Evolutionary conservation across 2,888 invertebrate genomes (phyloP).

Genomic region (Ecliptopera silaceata): DNA sequence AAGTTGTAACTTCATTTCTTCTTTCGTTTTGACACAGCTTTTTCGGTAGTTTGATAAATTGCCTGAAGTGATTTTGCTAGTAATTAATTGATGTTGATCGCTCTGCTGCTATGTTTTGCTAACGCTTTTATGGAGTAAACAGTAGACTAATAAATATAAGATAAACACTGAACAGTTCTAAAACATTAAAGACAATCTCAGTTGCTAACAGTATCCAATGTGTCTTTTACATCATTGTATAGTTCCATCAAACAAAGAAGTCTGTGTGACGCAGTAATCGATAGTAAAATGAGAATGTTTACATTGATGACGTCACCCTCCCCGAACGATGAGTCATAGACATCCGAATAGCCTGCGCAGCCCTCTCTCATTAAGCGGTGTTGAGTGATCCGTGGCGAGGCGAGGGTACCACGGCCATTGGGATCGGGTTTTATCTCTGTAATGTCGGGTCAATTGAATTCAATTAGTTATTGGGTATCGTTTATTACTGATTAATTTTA

Average conservation of each 20-base stretch:
- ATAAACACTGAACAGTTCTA: background rate
- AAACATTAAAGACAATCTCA: background rate
- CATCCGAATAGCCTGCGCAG: conserved; percentile 43
- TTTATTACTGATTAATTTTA: conserved; percentile 20
- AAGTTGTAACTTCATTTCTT: background rate
- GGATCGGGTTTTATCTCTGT: conserved; percentile 21
- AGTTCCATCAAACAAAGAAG: conserved; percentile 28
- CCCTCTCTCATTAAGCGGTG: conserved; percentile 30
- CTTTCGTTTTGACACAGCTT: background rate
- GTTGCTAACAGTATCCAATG: background rate
- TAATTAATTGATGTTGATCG: background rate
- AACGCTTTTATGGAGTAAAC: background rate
- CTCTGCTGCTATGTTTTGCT: background rate
- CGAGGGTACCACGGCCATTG: conserved; percentile 24
- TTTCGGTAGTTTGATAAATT: background rate
- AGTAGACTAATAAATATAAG: background rate
- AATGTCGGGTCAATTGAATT: conserved; percentile 27
- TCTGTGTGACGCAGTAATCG: conserved; percentile 41
- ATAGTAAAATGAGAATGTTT: conserved; percentile 49
- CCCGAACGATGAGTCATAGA: conserved; percentile 53
- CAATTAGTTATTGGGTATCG: conserved; percentile 23
- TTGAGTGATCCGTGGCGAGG: conserved; percentile 29
- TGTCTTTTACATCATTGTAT: conserved; percentile 1
- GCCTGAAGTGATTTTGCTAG: background rate
- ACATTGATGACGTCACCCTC: conserved; percentile 57